Conservation (phyloP, 2,888 invertebrate genomes). For the Neria commutata region DNA sequence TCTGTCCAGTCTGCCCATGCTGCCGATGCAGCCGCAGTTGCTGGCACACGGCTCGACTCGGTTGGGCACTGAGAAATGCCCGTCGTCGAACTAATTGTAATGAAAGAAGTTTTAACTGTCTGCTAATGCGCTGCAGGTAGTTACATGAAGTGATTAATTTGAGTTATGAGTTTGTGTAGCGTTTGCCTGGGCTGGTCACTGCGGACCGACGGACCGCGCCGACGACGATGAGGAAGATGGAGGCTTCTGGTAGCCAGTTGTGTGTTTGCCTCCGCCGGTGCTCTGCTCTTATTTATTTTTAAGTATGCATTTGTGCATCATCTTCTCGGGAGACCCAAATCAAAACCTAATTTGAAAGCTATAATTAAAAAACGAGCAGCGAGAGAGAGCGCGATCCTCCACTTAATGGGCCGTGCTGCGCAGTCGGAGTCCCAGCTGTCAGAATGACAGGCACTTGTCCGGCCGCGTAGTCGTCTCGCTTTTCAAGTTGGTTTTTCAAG, state of each 20-base stretch:
- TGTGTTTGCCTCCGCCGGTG: constrained; percentile 8
- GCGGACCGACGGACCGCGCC: background rate
- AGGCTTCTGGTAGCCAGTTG: constrained; percentile 5
- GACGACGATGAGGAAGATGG: background rate
- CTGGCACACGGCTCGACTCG: constrained; percentile 23
- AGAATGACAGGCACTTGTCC: constrained; percentile 22
- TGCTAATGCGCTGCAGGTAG: constrained; percentile 35
- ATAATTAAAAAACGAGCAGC: constrained; percentile 37
- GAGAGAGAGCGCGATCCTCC: background rate
- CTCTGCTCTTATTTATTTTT: background rate
- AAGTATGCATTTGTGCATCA: constrained; percentile 16
- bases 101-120: constrained; percentile 24
- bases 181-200: constrained; percentile 14
- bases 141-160: constrained; percentile 37
- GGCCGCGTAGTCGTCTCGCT: background rate
- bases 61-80: constrained; percentile 33
- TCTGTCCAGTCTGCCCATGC: background rate
- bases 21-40: background rate
- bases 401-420: constrained; percentile 9
- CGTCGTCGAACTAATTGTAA: constrained; percentile 23
- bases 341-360: constrained; percentile 40
- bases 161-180: constrained; percentile 35
- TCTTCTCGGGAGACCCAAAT: constrained; percentile 34
- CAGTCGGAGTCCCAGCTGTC: constrained; percentile 27
- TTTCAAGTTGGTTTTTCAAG: background rate